These are phyloP conservation scores for Rhorus exstirpatorius DNA, from an alignment of 2,888 invertebrate species.

Conservation along the genomic window DNA sequence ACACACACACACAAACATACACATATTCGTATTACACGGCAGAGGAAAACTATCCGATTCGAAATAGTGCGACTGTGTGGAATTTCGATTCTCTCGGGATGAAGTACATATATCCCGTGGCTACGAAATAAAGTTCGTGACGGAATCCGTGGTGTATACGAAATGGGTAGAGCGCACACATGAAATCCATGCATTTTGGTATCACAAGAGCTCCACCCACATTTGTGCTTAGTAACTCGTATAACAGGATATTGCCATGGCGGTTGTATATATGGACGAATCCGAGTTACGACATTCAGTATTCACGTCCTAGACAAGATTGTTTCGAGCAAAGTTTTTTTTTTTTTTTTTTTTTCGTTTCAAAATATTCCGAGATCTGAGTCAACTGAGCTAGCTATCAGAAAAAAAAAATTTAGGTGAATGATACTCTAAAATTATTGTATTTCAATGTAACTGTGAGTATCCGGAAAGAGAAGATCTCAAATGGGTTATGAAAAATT, in stretches of 20 bases:
- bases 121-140: constrained; percentile 30
- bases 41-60: constrained; percentile 20
- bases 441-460: too few species aligned
- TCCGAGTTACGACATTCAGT: background rate
- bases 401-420: too few species aligned
- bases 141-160: constrained; percentile 24
- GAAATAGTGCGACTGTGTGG: constrained; percentile 12
- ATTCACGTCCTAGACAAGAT: background rate
- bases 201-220: background rate
- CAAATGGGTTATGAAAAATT: too few species aligned
- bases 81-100: constrained; percentile 50
- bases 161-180: constrained; percentile 19
- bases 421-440: too few species aligned
- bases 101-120: background rate
- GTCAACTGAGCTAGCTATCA: too few species aligned
- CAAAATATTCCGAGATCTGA: background rate
- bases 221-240: constrained; percentile 10
- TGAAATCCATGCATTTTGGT: constrained; percentile 11
- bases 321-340: background rate
- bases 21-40: constrained; percentile 6
- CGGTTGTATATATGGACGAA: background rate
- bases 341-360: background rate
- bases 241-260: background rate
- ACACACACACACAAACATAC: too few species aligned
- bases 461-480: too few species aligned